Conservation (phyloP, 2,113 vertebrate genomes). For the Camelus bactrianus region DNA sequence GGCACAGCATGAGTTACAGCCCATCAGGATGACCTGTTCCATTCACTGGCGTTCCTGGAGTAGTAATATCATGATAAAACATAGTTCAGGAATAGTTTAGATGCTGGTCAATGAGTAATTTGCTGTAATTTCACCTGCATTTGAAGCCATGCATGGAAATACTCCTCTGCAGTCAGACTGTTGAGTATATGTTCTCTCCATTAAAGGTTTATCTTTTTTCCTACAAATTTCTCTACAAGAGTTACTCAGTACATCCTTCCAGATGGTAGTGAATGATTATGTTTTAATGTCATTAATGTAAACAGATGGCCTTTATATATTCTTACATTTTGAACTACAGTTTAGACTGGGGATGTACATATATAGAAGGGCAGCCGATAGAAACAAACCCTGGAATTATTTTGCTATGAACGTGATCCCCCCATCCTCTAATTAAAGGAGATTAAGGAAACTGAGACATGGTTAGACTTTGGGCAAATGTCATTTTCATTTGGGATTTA, state of each 20-base stretch:
- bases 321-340: background rate
- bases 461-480: background rate
- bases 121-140: background rate
- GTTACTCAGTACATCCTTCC: background rate
- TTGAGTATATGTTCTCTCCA: background rate
- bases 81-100: background rate
- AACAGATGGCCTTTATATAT: background rate
- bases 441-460: constrained; percentile 28
- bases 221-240: background rate
- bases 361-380: background rate
- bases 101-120: background rate
- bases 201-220: background rate
- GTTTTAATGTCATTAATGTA: background rate
- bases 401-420: background rate
- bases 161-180: background rate
- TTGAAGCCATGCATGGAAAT: background rate
- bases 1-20: background rate
- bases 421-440: background rate
- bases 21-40: background rate
- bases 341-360: background rate
- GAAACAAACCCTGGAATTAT: background rate
- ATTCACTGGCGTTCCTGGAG: background rate
- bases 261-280: constrained; percentile 1
- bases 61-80: background rate
- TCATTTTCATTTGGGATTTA: constrained; percentile 11